Evolutionary conservation across 30 jellyfish, hydroid and myxozoan species (phyloP).

Genomic region (Cassiopea andromeda): DNA sequence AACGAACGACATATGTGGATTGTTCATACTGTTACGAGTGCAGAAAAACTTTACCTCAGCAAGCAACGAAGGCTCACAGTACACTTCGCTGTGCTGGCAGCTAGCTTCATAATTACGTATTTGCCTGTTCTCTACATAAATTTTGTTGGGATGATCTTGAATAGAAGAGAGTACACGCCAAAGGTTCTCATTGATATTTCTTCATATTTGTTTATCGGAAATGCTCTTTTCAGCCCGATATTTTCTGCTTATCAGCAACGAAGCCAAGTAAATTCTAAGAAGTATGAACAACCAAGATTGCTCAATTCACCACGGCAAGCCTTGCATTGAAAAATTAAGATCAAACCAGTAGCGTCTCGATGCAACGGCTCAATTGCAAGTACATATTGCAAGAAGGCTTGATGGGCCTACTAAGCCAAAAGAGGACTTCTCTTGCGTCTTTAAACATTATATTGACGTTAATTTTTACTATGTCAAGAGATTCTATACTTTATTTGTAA

Average conservation of each 20-base stretch:
- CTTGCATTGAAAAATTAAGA: too few species aligned
- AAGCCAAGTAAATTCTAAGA: not conserved
- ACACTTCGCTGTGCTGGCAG: constrained; percentile 27
- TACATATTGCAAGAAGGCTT: too few species aligned
- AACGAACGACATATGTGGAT: not conserved
- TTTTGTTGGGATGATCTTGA: constrained; percentile 10
- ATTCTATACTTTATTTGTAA: too few species aligned
- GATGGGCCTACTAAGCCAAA: too few species aligned
- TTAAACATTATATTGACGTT: too few species aligned
- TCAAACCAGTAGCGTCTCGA: too few species aligned
- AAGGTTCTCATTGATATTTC: not conserved
- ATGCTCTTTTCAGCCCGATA: constrained; percentile 28
- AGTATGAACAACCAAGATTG: not conserved
- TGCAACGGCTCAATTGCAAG: too few species aligned
- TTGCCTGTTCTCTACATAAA: constrained; percentile 45
- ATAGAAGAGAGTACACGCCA: constrained; percentile 3
- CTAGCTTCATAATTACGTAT: constrained; percentile 10
- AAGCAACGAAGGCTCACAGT: constrained; percentile 23
- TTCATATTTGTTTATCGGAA: constrained; percentile 1
- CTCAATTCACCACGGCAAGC: too few species aligned
- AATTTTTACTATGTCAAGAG: too few species aligned
- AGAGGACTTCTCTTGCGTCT: too few species aligned
- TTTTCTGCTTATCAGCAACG: not conserved
- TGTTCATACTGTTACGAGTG: not conserved
- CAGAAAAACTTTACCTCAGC: not conserved